Evolutionary conservation across 2,888 invertebrate genomes (phyloP), one percentile per base, ranked within the genome.

Genomic region (Pyrgus malvae): DNA sequence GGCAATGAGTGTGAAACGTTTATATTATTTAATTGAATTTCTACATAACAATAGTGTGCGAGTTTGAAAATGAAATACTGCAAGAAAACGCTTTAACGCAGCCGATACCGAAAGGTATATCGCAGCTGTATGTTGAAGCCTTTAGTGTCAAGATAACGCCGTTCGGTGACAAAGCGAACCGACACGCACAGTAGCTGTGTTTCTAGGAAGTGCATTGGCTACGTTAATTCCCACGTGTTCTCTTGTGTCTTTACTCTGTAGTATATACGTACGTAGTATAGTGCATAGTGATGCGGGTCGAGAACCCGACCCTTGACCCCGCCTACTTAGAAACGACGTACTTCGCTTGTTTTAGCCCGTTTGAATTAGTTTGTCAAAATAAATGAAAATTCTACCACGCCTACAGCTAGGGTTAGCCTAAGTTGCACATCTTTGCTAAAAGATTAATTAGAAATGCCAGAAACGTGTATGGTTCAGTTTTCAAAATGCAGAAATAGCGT

Each of bases 191-290:
- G 27, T 29, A 29, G 27, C 33, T 3, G 6, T 19, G 21, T 17
- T 69, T 66, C 68, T 59, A 50, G 61, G 68, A 70, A 48, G 17
- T 25, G 40, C 25, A 23, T 8, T 23, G 12, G 1, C 31, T 37
- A 27, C 35, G 12, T 46, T 58, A 57, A 63, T 74, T 73, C 73
- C 70, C 74, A 75, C 69, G 68, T 73, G 67, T 62, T 29, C 58
- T 48, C 57, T 35, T 35, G 37, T 37, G 48, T 23, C 35, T 37
- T n/a, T n/a, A n/a, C n/a, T n/a, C n/a, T n/a, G n/a, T n/a, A n/a
- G n/a, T n/a, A n/a, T n/a, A n/a, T n/a, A n/a, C n/a, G n/a, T n/a
- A 21, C 21, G 21, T n/a, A 6, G 21, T 21, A 25, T 23, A 31
- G 46, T 12, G 31, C 48, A 48, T 48, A 48, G 48, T 48, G 25